Base-by-base conservation (phyloP, 2,888 invertebrate species). In the Lasioglossum figueresi region DNA sequence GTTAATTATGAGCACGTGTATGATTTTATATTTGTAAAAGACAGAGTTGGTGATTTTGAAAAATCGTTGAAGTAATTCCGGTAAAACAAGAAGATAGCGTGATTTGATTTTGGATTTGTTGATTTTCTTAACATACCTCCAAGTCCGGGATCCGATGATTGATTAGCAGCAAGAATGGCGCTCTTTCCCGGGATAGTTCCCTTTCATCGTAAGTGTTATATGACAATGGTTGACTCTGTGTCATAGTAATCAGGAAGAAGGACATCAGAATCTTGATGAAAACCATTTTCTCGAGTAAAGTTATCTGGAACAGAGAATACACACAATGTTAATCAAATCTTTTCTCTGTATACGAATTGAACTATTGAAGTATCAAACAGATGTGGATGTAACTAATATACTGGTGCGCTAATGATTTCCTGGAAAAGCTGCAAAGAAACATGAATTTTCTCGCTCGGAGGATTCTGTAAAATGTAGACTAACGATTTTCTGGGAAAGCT, bases 181-280 rank as follows among this genome's bases (percentile, higher is more conserved):
- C 91, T 72, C 89, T 89, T 76, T 92, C 91, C 34, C 87, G 88
- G 63, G 91, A 84, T 40, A 92, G 70, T 75, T 93, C 92, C 82
- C 91, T 91, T 82, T 91, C 92, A 76, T 92, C 92, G 85, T 93
- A 91, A 59, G 91, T 86, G 66, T 88, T 88, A 80, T 91, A 93
- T 12, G 92, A 90, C 78, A 92, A 80, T 52, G 94, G 93, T 56
- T 92, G 88, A 59, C 91, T 92, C 74, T 89, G 88, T 78, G 90
- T 90, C 80, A 93, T 85, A 82, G 86, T 91, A 75, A 94, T 92
- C 80, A 94, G 85, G 80, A 91, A 89, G 79, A 92, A 90, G 45
- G 92, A 92, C 73, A 78, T 40, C n/a, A 95, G 82, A 34, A 94
- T 75, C 73, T 90, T 90, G 83, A 92, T 87, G 74, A 94, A 82